A percentile compares a stretch with the other conserved stretches of the same genome.
phyloP scores from a whole-genome alignment of 2,888 invertebrate genomes.

The Dexiosoma caninum region DNA sequence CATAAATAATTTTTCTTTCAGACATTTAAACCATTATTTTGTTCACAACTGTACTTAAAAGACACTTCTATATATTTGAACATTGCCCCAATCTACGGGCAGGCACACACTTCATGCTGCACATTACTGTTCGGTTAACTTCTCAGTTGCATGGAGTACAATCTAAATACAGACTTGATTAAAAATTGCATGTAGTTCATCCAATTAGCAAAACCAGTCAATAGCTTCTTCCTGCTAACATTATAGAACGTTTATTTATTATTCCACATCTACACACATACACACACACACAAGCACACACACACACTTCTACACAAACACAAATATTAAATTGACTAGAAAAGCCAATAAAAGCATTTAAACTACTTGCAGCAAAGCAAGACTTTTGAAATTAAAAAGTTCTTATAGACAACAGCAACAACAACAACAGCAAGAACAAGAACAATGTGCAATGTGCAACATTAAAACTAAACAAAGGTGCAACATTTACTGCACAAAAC shows the following conservation, averaged over 20 bases:
- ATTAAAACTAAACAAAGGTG: conserved; percentile 36
- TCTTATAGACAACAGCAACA: not conserved
- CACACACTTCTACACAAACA: not conserved
- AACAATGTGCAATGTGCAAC: too few relatives aligned
- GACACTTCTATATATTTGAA: not conserved
- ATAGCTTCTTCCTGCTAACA: conserved; percentile 63
- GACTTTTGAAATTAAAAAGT: not conserved
- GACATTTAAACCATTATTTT: conserved; percentile 6
- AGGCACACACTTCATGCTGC: not conserved
- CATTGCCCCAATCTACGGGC: not conserved
- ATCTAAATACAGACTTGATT: conserved; percentile 38
- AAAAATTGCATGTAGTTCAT: conserved; percentile 61
- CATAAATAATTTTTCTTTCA: too few relatives aligned
- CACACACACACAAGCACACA: not conserved
- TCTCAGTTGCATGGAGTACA: not conserved
- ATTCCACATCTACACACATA: conserved; percentile 21
- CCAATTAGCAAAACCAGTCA: conserved; percentile 63
- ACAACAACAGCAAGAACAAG: conserved; percentile 1
- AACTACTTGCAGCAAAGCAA: conserved; percentile 8
- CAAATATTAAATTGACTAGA: conserved; percentile 45
- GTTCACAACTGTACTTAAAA: not conserved
- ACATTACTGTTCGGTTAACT: conserved; percentile 4
- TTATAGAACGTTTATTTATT: conserved; percentile 59
- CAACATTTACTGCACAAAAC: conserved; percentile 38
- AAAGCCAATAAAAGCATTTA: conserved; percentile 19